Evolutionary conservation across 2,797 vertebrate species (phyloP), one percentile per base, ranked within the genome.

Genomic region (Dendrocincla tyrannina): DNA sequence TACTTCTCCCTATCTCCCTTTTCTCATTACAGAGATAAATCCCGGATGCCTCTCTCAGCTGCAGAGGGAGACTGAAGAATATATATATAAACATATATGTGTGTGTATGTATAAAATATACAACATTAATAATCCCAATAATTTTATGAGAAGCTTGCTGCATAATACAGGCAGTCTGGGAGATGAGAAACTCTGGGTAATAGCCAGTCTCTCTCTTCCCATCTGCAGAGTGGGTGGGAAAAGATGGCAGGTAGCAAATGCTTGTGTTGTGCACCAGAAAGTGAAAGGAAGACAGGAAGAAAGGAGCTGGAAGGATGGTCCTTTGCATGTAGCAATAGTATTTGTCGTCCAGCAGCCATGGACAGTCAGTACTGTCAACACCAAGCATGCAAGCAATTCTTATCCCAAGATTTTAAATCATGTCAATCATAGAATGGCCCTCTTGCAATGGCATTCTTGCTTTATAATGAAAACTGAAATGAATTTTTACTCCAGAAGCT

Each of bases 11-110:
- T 97, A 95, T 97, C 97, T 98, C 96, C 97, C 96, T 97, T 98
- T 98, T 97, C 97, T 98, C 98, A 98, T 98, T 98, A 98, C 93
- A 93, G 92, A 98, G 97, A 98, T 97, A 98, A 98, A 98, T 97
- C 96, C 97, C 89, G 22, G 77, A 79, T 94, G 96, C 60, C 33
- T 91, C 80, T 96, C 77, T 93, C 93, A 88, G 96, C 89, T 97
- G 92, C 76, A 95, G 77, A 94, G 60, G 50, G 94, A 93, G 55
- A 85, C 39, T 87, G 86, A 95, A 83, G 47, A 92, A 95, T 83
- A 89, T 91, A 88, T 74, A 92, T 14, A 88, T 3, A 93, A 37
- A 76, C 22, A 72, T 49, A 87, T 58, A 72, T 87, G 24, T 75
- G 8, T 63, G 50, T 17, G 20, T 85, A 85, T 52, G 80, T 90